Evolutionary conservation across 1,140 invertebrate species (phyloP).

Genomic region (Andricus grossulariae): DNA sequence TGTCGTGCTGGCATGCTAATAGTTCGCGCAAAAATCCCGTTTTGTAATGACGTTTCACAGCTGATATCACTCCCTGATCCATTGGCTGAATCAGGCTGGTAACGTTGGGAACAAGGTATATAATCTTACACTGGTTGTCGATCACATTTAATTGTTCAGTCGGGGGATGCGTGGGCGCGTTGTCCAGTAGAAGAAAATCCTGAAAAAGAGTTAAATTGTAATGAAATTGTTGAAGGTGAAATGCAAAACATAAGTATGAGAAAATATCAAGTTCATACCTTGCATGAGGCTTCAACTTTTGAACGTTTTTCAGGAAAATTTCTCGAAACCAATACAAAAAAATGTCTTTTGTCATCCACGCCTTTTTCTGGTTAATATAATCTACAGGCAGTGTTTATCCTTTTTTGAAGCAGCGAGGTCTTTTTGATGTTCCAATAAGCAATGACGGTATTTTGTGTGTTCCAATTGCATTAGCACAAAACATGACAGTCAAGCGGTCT

Average conservation of each 20-base stretch:
- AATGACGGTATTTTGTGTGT: background rate
- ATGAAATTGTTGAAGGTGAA: background rate
- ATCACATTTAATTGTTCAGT: constrained; percentile 16
- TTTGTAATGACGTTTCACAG: too few relatives aligned
- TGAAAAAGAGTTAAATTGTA: background rate
- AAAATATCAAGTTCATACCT: too few relatives aligned
- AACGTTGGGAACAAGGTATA: constrained; percentile 1
- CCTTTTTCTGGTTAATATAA: too few relatives aligned
- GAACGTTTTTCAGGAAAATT: too few relatives aligned
- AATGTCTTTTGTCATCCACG: background rate
- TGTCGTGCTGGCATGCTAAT: background rate
- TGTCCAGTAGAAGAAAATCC: constrained; percentile 23
- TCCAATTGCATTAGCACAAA: too few relatives aligned
- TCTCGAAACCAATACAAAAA: background rate
- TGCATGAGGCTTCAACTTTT: too few relatives aligned
- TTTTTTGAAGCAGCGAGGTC: too few relatives aligned
- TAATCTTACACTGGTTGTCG: background rate
- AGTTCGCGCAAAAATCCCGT: background rate
- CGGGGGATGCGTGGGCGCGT: constrained; percentile 4
- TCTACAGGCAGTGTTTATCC: too few relatives aligned
- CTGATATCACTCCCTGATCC: too few relatives aligned
- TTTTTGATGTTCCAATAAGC: too few relatives aligned
- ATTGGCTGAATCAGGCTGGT: background rate
- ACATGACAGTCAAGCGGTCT: too few relatives aligned
- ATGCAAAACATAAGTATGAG: too few relatives aligned